Evolutionary conservation across 1,140 invertebrate species (phyloP).

Genomic region (Zaprionus camerounensis): DNA sequence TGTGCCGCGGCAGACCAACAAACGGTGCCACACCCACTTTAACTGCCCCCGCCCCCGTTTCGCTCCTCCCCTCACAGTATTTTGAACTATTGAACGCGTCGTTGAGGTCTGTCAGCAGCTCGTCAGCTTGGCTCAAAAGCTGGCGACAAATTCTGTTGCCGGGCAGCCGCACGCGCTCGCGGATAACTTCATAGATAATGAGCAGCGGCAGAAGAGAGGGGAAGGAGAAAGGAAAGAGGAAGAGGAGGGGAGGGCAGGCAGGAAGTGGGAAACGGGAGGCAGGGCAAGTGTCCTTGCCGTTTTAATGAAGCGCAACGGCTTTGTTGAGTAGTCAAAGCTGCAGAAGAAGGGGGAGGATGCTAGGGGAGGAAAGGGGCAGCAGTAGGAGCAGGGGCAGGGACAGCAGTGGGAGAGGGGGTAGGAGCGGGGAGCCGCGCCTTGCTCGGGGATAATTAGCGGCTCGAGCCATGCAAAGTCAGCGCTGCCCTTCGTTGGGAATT

Average conservation of each 20-base stretch:
- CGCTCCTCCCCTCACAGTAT: not conserved
- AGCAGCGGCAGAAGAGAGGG: slow-evolving; percentile 20
- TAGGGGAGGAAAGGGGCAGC: not conserved
- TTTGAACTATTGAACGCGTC: slow-evolving; percentile 61
- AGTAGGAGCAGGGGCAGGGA: no score
- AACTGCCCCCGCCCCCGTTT: not conserved
- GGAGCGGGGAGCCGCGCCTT: not conserved
- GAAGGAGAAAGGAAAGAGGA: no score
- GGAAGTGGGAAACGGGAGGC: slow-evolving; percentile 7
- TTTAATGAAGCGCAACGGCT: slow-evolving; percentile 81
- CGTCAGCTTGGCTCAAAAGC: slow-evolving; percentile 27
- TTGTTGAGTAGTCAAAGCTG: slow-evolving; percentile 44
- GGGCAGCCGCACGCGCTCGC: slow-evolving; percentile 43
- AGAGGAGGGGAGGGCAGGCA: not conserved
- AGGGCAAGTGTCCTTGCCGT: slow-evolving; percentile 61
- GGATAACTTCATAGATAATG: slow-evolving; percentile 77
- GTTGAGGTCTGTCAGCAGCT: slow-evolving; percentile 28
- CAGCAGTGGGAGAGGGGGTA: not conserved
- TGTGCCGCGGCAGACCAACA: slow-evolving; percentile 27
- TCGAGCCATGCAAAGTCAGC: slow-evolving; percentile 72
- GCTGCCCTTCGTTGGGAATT: slow-evolving; percentile 71
- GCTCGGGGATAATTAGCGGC: slow-evolving; percentile 77
- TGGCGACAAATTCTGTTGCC: slow-evolving; percentile 63
- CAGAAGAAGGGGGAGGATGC: not conserved
- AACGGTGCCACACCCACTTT: not conserved